Conservation (phyloP, 2,888 invertebrate species). For the Apamea sordens region DNA sequence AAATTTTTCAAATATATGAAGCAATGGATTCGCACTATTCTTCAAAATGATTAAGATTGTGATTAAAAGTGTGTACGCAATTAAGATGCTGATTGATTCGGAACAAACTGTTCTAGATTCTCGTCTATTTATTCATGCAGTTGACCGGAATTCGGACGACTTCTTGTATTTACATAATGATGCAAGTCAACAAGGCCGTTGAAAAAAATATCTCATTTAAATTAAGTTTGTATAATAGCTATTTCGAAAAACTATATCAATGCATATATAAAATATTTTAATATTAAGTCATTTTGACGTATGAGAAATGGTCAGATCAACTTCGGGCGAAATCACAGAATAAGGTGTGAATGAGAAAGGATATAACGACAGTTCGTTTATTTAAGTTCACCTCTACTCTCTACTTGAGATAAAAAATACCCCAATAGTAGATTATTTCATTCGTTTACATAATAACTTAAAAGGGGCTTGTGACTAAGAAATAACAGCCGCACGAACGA, state of each 20-base stretch:
- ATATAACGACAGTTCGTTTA: background rate
- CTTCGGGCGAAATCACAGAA: background rate
- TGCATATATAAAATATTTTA: no score
- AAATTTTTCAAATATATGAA: no score
- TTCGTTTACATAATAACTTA: no score
- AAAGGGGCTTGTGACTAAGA: no score
- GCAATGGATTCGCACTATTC: no score
- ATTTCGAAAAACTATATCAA: no score
- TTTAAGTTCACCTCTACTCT: background rate
- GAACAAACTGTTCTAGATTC: conserved; percentile 6
- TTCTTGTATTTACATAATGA: conserved; percentile 37
- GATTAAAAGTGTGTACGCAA: no score
- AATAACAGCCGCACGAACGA: no score
- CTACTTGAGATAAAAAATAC: no score
- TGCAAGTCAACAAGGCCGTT: conserved; percentile 38
- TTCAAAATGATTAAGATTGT: no score
- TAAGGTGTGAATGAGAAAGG: background rate
- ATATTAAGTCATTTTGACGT: no score
- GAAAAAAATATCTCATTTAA: conserved; percentile 32
- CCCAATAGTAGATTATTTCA: no score
- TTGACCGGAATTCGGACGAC: conserved; percentile 41
- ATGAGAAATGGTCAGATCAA: background rate
- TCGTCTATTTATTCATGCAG: conserved; percentile 19
- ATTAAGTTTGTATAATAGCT: background rate
- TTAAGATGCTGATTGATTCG: background rate